Evolutionary conservation across 2,888 invertebrate genomes (phyloP).

Genomic region (Onchidella celtica): DNA sequence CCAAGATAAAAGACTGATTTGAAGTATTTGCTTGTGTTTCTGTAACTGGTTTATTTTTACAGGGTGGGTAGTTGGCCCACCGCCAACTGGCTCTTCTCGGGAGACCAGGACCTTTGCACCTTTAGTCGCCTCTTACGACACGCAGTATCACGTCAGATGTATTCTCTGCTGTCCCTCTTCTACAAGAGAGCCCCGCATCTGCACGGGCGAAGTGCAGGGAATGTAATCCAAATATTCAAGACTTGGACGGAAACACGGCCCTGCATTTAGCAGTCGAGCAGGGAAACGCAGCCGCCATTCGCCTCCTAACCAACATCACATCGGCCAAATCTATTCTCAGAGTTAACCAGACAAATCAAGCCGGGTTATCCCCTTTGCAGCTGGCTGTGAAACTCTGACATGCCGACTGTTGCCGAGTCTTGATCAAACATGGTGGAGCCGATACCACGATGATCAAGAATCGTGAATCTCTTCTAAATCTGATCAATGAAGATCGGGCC

Average conservation of each 20-base stretch:
- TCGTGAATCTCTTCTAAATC: constrained; percentile 32
- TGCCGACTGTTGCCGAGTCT: constrained; percentile 65
- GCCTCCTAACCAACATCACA: constrained; percentile 60
- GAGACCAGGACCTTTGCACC: no score
- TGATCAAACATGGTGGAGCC: constrained; percentile 63
- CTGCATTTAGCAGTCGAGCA: constrained; percentile 65
- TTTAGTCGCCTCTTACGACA: no score
- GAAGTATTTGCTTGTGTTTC: no score
- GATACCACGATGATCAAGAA: constrained; percentile 54
- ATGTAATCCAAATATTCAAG: constrained; percentile 65
- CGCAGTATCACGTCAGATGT: no score
- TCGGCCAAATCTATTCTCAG: constrained; percentile 58
- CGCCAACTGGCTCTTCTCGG: no score
- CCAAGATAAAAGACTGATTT: no score
- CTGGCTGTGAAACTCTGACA: constrained; percentile 65
- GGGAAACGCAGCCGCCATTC: constrained; percentile 61
- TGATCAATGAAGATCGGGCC: constrained; percentile 41
- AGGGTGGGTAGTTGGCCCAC: no score
- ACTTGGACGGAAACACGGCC: constrained; percentile 63
- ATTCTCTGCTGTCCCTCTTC: no score
- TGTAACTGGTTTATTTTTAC: no score
- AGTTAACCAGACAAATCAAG: constrained; percentile 59
- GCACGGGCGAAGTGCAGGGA: constrained; percentile 60
- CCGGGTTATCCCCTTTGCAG: constrained; percentile 63
- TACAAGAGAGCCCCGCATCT: no score